Conservation (phyloP, 2,797 vertebrate genomes). For the Alectoris magna region DNA sequence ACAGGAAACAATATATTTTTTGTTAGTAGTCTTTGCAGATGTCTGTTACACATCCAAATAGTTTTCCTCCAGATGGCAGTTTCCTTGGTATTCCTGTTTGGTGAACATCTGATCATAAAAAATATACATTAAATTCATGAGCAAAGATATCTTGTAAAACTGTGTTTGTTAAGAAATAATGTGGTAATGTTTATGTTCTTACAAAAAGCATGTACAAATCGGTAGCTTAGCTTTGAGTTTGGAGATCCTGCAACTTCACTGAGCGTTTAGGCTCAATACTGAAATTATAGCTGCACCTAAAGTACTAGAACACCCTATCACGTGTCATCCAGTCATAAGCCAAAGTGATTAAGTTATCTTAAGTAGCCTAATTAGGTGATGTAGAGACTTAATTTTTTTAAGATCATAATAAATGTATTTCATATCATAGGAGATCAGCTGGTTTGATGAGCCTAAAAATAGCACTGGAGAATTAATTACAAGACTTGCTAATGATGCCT, state of each 20-base stretch:
- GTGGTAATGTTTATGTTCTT: background rate
- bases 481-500: slow-evolving; percentile 88
- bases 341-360: background rate
- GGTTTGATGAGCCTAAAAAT: slow-evolving; percentile 90
- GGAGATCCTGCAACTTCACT: background rate
- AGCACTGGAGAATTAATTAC: slow-evolving; percentile 90
- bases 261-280: background rate
- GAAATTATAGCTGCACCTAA: background rate
- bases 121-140: background rate
- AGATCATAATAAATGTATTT: background rate
- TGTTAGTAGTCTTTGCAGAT: background rate
- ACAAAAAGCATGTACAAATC: background rate
- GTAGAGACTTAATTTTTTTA: background rate
- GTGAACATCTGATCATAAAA: background rate
- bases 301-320: background rate
- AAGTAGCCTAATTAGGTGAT: background rate
- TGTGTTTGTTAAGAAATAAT: background rate
- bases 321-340: background rate
- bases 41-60: background rate
- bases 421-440: slow-evolving; percentile 85
- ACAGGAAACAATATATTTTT: background rate
- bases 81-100: background rate
- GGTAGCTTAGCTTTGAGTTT: background rate
- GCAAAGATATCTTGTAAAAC: background rate
- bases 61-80: background rate